Conservation (phyloP, 2,113 vertebrate genomes). For the Ptilonorhynchus violaceus region DNA sequence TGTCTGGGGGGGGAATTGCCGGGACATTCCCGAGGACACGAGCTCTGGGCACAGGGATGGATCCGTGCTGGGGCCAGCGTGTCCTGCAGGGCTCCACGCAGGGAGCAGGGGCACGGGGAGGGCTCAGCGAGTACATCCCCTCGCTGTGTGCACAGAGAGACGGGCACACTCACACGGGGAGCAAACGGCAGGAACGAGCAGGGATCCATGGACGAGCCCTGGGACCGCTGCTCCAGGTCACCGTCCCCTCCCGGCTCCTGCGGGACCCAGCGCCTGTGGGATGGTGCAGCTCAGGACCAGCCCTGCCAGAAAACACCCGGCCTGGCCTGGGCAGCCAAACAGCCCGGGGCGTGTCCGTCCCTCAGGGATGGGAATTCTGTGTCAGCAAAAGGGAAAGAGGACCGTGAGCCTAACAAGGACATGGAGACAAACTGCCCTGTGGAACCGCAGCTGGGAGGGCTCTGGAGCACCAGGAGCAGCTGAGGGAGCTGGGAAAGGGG, state of each 20-base stretch:
- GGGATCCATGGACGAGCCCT: accelerated
- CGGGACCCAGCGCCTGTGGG: not conserved
- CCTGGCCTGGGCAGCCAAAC: not conserved
- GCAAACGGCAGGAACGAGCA: not conserved
- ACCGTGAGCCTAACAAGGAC: not conserved
- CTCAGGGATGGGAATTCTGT: not conserved
- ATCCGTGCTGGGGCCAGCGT: accelerated
- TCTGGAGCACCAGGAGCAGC: accelerated
- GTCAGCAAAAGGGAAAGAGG: not conserved
- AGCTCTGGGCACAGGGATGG: not conserved
- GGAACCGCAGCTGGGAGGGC: not conserved
- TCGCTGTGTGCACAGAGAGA: not conserved
- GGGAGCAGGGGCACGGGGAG: accelerated
- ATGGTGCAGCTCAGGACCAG: not conserved
- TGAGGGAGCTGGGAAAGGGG: not conserved
- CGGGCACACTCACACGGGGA: not conserved
- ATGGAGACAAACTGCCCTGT: not conserved
- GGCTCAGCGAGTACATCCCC: not conserved
- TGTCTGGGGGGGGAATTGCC: accelerated
- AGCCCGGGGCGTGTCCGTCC: not conserved
- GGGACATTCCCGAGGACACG: not conserved
- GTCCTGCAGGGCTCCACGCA: not conserved
- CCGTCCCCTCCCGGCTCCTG: not conserved
- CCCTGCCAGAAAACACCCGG: accelerated
- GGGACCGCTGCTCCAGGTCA: accelerated